These are phyloP conservation scores for Epinotia brunnichana DNA, from an alignment of 2,888 invertebrate species.

Conservation along the genomic window DNA sequence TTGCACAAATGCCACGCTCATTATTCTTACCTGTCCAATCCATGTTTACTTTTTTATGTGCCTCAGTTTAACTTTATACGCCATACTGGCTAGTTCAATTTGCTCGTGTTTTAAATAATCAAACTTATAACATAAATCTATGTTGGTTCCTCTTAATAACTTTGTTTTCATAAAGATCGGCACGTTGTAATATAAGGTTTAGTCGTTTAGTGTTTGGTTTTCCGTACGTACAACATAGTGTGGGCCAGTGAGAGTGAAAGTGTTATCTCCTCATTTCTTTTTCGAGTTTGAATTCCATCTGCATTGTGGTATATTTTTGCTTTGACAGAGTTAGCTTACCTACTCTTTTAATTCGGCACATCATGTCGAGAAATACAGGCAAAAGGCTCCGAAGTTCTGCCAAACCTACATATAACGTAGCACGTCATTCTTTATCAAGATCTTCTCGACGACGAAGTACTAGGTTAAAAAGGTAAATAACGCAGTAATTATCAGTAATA, in stretches of 20 bases:
- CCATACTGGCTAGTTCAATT: conserved; percentile 4
- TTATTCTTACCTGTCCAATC: conserved; percentile 19
- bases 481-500: neutral
- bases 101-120: conserved; percentile 5
- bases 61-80: conserved; percentile 25
- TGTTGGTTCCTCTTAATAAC: neutral
- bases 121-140: neutral
- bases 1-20: conserved; percentile 40
- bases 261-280: neutral
- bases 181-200: neutral
- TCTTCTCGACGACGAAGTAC: conserved; percentile 22
- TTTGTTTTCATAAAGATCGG: conserved; percentile 8
- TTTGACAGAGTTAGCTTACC: neutral
- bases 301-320: neutral
- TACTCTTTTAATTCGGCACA: neutral
- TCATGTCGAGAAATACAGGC: conserved; percentile 23
- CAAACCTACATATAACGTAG: conserved; percentile 33
- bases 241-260: neutral
- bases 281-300: neutral
- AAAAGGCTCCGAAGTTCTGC: conserved; percentile 1
- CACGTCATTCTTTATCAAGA: conserved; percentile 25
- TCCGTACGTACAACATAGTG: neutral
- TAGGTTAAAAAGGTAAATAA: conserved; percentile 28
- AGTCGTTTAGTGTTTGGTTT: neutral
- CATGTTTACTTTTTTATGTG: conserved; percentile 29